Evolutionary conservation across 1,140 invertebrate species (phyloP), one percentile per base, ranked within the genome.

Genomic region (Agrilus planipennis): DNA sequence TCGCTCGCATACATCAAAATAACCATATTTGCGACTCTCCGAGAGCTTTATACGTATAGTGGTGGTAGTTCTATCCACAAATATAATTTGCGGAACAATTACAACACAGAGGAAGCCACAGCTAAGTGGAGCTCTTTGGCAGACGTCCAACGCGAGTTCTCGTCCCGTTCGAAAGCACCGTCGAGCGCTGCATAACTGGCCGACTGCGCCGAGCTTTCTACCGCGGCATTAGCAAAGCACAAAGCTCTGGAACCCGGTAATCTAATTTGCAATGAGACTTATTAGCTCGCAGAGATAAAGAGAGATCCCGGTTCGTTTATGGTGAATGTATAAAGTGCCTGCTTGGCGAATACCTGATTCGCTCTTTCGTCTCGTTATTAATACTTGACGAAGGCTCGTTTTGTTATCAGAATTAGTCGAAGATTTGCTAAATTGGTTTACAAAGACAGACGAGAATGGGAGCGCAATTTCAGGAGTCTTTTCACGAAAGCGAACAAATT

Each of bases 231-330:
- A 58, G 52, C 50, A 39, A 47, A 49, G 46, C 53, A 57, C 54
- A 57, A 57, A 57, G 56, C 56, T 57, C 53, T 53, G 53, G n/a
- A 48, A 51, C 52, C 45, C 48, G 39, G 50, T 57, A 59, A 59
- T 59, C 53, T 53, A 59, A 59, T 59, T 59, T 59, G 51, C 57
- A 57, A 52, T 59, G 57, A 59, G 55, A 55, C 57, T 59, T 59
- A 57, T 59, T 55, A 59, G 57, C 57, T 59, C 51, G 46, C 47
- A 44, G 45, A n/a, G n/a, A n/a, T n/a, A n/a, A n/a, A 45, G 52
- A 43, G 52, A 50, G 52, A 44, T 50, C 46, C 47, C 49, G 46
- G 53, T 53, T 55, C 52, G 54, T 50, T 53, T 49, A 57, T n/a
- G n/a, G n/a, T n/a, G n/a, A n/a, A n/a, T n/a, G n/a, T n/a, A n/a